These are phyloP conservation scores for Heteromurus nitidus DNA, from an alignment of 2,888 invertebrate genomes.

Conservation along the genomic window DNA sequence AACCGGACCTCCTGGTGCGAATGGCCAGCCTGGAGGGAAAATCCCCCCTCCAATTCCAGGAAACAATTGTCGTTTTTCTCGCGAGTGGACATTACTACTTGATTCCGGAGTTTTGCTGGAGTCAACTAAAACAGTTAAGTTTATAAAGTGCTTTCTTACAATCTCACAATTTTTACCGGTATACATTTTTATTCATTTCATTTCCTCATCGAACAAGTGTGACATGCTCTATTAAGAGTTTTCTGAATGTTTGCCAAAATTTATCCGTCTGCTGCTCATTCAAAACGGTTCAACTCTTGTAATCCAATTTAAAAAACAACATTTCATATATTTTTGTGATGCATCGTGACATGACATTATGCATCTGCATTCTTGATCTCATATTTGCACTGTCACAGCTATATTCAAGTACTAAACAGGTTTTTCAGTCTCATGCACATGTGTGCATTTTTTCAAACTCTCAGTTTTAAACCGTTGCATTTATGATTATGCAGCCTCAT, in stretches of 20 bases:
- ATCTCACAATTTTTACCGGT: no score
- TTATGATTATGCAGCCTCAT: no score
- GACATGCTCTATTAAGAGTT: no score
- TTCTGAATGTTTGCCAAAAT: background rate
- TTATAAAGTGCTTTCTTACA: background rate
- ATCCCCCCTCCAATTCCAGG: constrained; percentile 25
- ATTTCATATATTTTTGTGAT: no score
- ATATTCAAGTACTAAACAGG: background rate
- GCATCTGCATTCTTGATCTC: background rate
- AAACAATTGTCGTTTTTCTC: constrained; percentile 53
- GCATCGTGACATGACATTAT: background rate
- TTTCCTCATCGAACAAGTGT: no score
- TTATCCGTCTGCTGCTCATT: background rate
- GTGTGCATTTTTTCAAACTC: background rate
- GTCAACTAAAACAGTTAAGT: background rate
- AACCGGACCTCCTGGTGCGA: constrained; percentile 26
- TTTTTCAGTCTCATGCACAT: background rate
- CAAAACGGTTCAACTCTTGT: no score
- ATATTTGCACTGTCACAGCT: background rate
- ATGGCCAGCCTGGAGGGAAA: constrained; percentile 65
- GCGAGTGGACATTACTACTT: background rate
- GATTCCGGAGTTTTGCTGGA: background rate
- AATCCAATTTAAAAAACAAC: no score
- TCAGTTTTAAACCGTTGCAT: background rate
- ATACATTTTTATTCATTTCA: no score